Percentiles rank a stretch among this genome's conserved stretches.
These are phyloP conservation scores for Drosophila histrio DNA, from an alignment of 2,888 invertebrate species.

Conservation along the genomic window DNA sequence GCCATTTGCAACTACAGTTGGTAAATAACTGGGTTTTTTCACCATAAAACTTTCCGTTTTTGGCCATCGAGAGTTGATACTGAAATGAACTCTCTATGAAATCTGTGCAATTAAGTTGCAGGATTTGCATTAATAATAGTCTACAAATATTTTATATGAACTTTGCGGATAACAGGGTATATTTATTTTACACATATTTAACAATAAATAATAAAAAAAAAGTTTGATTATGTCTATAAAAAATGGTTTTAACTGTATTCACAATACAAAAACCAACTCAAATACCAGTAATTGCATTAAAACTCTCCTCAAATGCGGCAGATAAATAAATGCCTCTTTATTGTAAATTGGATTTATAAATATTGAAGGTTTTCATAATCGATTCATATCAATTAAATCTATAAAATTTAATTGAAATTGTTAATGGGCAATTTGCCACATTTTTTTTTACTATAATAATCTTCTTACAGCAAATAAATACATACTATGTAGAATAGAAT, in stretches of 20 bases:
- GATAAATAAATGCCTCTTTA: slow-evolving; percentile 22
- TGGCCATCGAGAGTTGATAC: slow-evolving; percentile 38
- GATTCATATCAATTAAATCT: slow-evolving; percentile 11
- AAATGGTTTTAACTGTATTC: background rate
- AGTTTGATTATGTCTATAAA: slow-evolving; percentile 19
- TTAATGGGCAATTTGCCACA: background rate
- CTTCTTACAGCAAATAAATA: background rate
- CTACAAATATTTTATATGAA: slow-evolving; percentile 13
- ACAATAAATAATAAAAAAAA: slow-evolving; percentile 10
- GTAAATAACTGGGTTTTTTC: slow-evolving; percentile 4
- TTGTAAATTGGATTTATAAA: slow-evolving; percentile 31
- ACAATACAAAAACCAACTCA: slow-evolving; percentile 9
- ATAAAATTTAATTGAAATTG: background rate
- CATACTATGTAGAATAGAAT: too few species aligned
- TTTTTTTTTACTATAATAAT: background rate
- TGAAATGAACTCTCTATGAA: slow-evolving; percentile 54
- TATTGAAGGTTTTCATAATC: slow-evolving; percentile 15
- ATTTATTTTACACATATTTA: slow-evolving; percentile 10
- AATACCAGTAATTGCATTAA: slow-evolving; percentile 31
- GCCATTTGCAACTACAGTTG: slow-evolving; percentile 15
- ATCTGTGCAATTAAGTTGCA: slow-evolving; percentile 55
- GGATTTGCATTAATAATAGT: slow-evolving; percentile 30
- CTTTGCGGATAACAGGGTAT: slow-evolving; percentile 22
- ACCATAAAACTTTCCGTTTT: slow-evolving; percentile 31
- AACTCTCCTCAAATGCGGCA: slow-evolving; percentile 14